Conservation (phyloP, 2,888 invertebrate species). For the Druceiella hillmani region DNA sequence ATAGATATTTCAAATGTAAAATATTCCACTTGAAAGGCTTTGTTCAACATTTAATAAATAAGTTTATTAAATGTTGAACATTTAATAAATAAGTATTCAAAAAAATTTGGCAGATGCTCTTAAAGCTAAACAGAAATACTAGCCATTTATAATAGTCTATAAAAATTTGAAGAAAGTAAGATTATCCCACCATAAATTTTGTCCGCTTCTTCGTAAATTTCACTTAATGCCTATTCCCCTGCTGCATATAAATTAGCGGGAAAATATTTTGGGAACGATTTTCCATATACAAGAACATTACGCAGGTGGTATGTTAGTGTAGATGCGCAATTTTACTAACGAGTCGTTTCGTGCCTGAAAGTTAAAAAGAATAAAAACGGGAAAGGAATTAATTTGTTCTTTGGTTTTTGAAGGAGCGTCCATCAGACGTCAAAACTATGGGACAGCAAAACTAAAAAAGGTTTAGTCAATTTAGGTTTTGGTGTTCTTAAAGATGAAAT, state of each 20-base stretch:
- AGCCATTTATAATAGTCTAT: background rate
- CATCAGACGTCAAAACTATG: constrained; percentile 20
- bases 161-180: too few relatives aligned
- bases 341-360: constrained; percentile 18
- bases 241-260: constrained; percentile 25
- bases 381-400: constrained; percentile 13
- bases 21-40: too few relatives aligned
- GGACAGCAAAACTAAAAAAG: constrained; percentile 15
- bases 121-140: constrained; percentile 1
- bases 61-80: too few relatives aligned
- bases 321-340: constrained; percentile 22
- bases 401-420: constrained; percentile 24
- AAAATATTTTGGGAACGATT: constrained; percentile 16
- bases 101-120: too few relatives aligned
- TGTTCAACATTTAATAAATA: too few relatives aligned
- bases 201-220: constrained; percentile 16
- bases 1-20: too few relatives aligned
- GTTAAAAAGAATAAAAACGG: constrained; percentile 6
- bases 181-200: too few relatives aligned
- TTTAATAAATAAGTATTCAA: too few relatives aligned
- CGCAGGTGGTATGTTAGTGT: constrained; percentile 22
- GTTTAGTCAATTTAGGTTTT: constrained; percentile 17
- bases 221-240: constrained; percentile 24
- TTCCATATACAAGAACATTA: constrained; percentile 25
- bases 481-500: constrained; percentile 7